Percentiles rank a stretch among this genome's conserved stretches.
phyloP scores from a whole-genome alignment of 2,113 vertebrate genomes.

The Tinamus guttatus region DNA sequence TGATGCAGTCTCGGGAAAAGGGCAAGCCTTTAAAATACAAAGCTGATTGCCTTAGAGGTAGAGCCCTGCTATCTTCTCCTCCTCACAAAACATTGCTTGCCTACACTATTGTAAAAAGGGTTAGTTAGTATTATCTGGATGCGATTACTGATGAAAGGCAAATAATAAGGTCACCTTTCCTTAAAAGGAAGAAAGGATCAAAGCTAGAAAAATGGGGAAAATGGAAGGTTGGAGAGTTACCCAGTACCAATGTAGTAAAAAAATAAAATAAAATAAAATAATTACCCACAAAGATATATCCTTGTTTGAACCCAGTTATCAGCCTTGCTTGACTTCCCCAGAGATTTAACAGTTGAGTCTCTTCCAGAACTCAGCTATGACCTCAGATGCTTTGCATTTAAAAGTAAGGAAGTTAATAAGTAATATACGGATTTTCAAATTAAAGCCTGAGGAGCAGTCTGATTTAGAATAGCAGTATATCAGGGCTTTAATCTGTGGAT shows the following conservation, averaged over 20 bases:
- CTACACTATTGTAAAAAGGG: background rate
- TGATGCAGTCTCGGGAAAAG: background rate
- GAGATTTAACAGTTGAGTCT: slow-evolving; percentile 5
- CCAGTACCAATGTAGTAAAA: background rate
- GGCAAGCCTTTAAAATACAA: background rate
- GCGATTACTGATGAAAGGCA: background rate
- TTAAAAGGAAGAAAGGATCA: background rate
- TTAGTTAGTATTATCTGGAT: background rate
- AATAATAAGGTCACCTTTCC: background rate
- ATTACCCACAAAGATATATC: background rate
- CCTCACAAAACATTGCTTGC: background rate
- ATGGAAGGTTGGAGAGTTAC: background rate
- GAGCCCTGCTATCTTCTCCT: background rate
- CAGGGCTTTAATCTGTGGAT: background rate
- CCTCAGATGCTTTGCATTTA: slow-evolving; percentile 42
- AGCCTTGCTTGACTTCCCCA: slow-evolving; percentile 18
- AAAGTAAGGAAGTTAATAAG: background rate
- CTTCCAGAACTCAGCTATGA: background rate
- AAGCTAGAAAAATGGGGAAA: background rate
- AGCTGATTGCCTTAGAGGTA: background rate
- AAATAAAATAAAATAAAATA: too few relatives aligned
- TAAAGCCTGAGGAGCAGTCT: background rate
- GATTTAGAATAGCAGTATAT: background rate
- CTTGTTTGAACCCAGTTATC: slow-evolving; percentile 44
- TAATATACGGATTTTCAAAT: slow-evolving; percentile 26